Base-by-base conservation (phyloP, 2,888 invertebrate genomes). In the Stomorhina lunata region DNA sequence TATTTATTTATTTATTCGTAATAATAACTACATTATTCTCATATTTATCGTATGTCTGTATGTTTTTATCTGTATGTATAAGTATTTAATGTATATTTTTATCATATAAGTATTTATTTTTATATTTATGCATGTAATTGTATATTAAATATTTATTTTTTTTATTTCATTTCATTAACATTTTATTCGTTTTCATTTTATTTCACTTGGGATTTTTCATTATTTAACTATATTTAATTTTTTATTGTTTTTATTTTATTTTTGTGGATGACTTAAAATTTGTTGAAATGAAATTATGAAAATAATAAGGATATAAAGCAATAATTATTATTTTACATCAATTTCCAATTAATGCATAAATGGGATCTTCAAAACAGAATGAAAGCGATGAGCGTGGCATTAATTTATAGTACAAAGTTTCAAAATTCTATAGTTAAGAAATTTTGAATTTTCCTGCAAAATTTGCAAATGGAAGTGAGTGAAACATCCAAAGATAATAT, bases 1-100 rank as follows among this genome's bases (percentile, higher is more conserved):
- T 61, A 45, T 76, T 17, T 43, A 69, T 53, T 12, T 25, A 32
- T n/a, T n/a, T n/a, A n/a, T n/a, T n/a, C n/a, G n/a, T n/a, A n/a
- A n/a, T n/a, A n/a, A n/a, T 34, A 71, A 84, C 84, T 84, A 84
- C 84, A 81, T 63, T 75, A 68, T 75, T 65, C n/a, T n/a, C n/a
- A n/a, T n/a, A n/a, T n/a, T 65, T 71, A 61, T 55, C 37, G 37
- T 48, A 17, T 29, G 10, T 65, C 45, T 34, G 43, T 69, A 37
- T 48, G 12, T 65, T 20, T 27, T 61, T 40, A 25, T 77, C 10
- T 68, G 45, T 80, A 34, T 37, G 63, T 48, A 10, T 34, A 40
- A 66, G 40, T 83, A 63, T 81, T 63, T 68, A 25, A 4, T 45
- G 4, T 34, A 57, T 61, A 53, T 80, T 43, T 72, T 80, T 71